Conservation (phyloP, 2,888 invertebrate species). For the Drosophila demipolita region DNA sequence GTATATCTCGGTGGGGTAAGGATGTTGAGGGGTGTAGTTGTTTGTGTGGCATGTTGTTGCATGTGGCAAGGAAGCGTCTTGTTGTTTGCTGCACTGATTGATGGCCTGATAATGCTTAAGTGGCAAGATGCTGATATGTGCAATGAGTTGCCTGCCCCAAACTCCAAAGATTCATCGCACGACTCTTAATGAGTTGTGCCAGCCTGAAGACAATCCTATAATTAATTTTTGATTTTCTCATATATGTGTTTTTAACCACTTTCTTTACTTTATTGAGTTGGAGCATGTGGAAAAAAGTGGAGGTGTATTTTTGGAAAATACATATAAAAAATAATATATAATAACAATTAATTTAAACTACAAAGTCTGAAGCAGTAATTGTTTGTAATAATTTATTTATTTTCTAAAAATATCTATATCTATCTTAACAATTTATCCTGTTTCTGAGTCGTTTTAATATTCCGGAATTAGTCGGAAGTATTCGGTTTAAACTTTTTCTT, state of each 20-base stretch:
- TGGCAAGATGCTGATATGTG: conserved; percentile 68
- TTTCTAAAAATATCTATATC: background rate
- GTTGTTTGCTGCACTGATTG: conserved; percentile 71
- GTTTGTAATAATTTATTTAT: too few species aligned
- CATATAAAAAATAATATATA: background rate
- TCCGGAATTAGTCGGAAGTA: background rate
- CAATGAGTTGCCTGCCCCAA: conserved; percentile 36
- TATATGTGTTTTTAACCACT: background rate
- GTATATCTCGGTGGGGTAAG: conserved; percentile 6
- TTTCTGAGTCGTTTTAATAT: background rate
- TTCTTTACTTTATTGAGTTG: background rate
- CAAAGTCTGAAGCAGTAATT: too few species aligned
- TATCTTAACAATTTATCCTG: background rate
- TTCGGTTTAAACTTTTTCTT: background rate
- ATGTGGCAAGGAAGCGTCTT: conserved; percentile 66
- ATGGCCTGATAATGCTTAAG: conserved; percentile 71
- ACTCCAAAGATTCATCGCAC: conserved; percentile 23
- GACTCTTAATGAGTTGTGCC: conserved; percentile 41
- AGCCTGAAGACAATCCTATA: conserved; percentile 18
- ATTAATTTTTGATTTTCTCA: conserved; percentile 30
- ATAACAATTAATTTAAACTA: background rate
- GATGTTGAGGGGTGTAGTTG: conserved; percentile 10
- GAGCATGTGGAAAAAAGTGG: too few species aligned
- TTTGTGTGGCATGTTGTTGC: conserved; percentile 50
- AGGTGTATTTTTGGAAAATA: background rate